Conservation (phyloP, 2,113 vertebrate species). For the Vidua macroura region DNA sequence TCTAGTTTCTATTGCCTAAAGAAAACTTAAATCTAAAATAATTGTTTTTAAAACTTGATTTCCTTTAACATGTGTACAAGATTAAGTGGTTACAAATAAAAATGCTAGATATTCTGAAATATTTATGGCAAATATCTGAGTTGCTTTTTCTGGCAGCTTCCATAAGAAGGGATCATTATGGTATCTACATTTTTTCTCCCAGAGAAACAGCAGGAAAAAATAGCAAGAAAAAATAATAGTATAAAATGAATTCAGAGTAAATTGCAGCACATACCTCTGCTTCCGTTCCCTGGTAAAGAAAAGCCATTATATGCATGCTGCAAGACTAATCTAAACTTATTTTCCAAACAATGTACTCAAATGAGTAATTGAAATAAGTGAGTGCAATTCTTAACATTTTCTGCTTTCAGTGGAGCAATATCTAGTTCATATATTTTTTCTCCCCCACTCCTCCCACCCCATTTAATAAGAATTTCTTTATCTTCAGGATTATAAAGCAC, state of each 20-base stretch:
- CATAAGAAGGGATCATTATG: slow-evolving; percentile 12
- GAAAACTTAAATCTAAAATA: slow-evolving; percentile 56
- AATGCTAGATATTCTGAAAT: slow-evolving; percentile 42
- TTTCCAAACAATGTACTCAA: not conserved
- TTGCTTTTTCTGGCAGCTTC: slow-evolving; percentile 51
- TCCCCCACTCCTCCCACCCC: rapidly evolving
- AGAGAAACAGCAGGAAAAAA: not conserved
- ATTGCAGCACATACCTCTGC: not conserved
- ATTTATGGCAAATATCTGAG: slow-evolving; percentile 26
- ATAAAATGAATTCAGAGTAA: not conserved
- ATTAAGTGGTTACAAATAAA: slow-evolving; percentile 50
- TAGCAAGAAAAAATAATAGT: not conserved
- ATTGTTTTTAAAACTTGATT: slow-evolving; percentile 47
- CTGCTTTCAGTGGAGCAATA: not conserved
- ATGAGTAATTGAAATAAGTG: not conserved
- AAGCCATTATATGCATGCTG: not conserved
- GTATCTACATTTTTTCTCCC: not conserved
- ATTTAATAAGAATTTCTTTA: not conserved
- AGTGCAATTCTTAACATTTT: not conserved
- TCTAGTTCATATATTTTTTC: no score
- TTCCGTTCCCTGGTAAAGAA: not conserved
- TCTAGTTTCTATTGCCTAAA: slow-evolving; percentile 13
- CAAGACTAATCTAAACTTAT: not conserved
- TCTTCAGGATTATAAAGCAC: not conserved
- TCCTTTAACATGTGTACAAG: slow-evolving; percentile 62